These are phyloP conservation scores for Engystomops pustulosus DNA, from an alignment of 2,113 vertebrate species.

Conservation along the genomic window DNA sequence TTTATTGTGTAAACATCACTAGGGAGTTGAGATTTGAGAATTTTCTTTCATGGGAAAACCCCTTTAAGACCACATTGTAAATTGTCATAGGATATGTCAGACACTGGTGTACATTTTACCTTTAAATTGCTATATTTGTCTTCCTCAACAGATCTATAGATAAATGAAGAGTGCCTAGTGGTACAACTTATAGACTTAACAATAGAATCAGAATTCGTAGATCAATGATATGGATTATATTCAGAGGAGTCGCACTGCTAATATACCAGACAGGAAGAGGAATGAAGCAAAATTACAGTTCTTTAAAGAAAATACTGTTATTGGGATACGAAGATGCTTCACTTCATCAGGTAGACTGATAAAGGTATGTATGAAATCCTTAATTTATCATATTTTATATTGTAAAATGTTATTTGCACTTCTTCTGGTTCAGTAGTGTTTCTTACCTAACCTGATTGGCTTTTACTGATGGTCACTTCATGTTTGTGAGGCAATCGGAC, in stretches of 20 bases:
- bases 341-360: conserved; percentile 28
- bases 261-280: conserved; percentile 1
- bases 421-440: too few species aligned
- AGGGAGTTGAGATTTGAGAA: too few species aligned
- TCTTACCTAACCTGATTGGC: too few species aligned
- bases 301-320: conserved; percentile 27
- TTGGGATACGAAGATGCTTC: conserved; percentile 35
- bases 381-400: not conserved
- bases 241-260: conserved; percentile 40
- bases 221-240: conserved; percentile 10
- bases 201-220: not conserved
- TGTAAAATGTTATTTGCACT: too few species aligned
- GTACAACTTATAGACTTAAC: not conserved
- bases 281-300: conserved; percentile 40
- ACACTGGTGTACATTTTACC: too few species aligned
- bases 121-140: not conserved
- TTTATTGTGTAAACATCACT: too few species aligned
- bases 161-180: not conserved
- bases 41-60: too few species aligned
- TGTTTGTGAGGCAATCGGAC: too few species aligned
- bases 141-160: not conserved
- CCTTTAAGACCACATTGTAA: too few species aligned
- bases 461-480: too few species aligned
- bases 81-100: too few species aligned
- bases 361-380: not conserved